phyloP scores from a whole-genome alignment of 2,797 vertebrate species.

The Enteromius unitaeniatus region DNA sequence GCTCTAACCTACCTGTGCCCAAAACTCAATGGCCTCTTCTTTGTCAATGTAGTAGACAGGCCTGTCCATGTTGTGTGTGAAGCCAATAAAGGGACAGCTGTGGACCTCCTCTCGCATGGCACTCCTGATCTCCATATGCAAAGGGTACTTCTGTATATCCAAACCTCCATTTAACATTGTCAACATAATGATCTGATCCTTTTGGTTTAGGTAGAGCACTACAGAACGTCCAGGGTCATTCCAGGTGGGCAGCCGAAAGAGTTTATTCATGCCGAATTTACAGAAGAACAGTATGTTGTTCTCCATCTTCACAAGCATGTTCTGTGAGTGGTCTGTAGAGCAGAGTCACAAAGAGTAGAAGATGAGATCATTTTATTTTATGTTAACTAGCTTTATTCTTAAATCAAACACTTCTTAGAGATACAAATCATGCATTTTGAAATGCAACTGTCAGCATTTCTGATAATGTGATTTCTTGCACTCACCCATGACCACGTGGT shows the following conservation, averaged over 20 bases:
- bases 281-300: slow-evolving; percentile 55
- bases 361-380: neutral
- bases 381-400: neutral
- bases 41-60: slow-evolving; percentile 38
- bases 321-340: slow-evolving; percentile 44
- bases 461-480: neutral
- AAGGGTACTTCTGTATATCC: slow-evolving; percentile 32
- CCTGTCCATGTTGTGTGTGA: slow-evolving; percentile 43
- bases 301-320: slow-evolving; percentile 56
- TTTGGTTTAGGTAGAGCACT: slow-evolving; percentile 39
- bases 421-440: neutral
- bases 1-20: slow-evolving; percentile 32
- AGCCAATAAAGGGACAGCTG: slow-evolving; percentile 35
- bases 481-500: slow-evolving; percentile 52
- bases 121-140: slow-evolving; percentile 39
- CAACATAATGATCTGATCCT: slow-evolving; percentile 17
- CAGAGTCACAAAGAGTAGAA: neutral
- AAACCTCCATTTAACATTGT: neutral
- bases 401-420: neutral
- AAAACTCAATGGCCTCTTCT: slow-evolving; percentile 25
- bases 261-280: slow-evolving; percentile 30
- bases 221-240: neutral
- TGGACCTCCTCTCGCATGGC: slow-evolving; percentile 5
- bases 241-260: slow-evolving; percentile 46
- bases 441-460: neutral